Evolutionary conservation across 1,140 invertebrate species (phyloP).

Genomic region (Cecropterus lyciades): DNA sequence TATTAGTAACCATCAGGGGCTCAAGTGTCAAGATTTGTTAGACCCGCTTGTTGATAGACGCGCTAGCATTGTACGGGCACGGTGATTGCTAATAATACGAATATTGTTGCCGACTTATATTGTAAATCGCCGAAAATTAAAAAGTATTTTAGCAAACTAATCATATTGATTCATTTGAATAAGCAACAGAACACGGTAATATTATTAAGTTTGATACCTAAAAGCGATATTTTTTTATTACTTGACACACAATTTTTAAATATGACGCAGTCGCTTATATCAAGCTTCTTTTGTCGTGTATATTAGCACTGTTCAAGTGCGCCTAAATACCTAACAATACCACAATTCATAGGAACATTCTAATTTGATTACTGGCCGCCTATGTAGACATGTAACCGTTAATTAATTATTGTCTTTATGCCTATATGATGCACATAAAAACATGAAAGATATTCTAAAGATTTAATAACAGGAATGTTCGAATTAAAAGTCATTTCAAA

Average conservation of each 20-base stretch:
- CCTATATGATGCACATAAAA: constrained; percentile 27
- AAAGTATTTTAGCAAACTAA: constrained; percentile 41
- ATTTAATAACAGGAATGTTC: constrained; percentile 50
- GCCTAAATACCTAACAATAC: constrained; percentile 29
- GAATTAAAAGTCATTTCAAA: constrained; percentile 69
- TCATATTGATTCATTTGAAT: constrained; percentile 32
- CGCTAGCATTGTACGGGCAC: constrained; percentile 52
- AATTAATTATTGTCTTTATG: constrained; percentile 46
- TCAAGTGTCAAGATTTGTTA: constrained; percentile 74
- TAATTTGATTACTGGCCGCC: constrained; percentile 39
- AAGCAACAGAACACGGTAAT: constrained; percentile 28
- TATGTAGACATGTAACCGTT: constrained; percentile 30
- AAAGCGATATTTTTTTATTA: not conserved
- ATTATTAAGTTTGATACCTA: constrained; percentile 6
- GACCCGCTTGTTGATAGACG: constrained; percentile 55
- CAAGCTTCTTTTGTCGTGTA: constrained; percentile 5
- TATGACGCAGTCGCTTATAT: not conserved
- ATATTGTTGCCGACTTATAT: constrained; percentile 59
- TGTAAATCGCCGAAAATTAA: constrained; percentile 46
- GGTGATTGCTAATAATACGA: constrained; percentile 72
- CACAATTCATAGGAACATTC: constrained; percentile 33
- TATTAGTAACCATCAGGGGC: constrained; percentile 56
- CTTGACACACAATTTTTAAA: constrained; percentile 4
- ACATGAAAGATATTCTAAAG: constrained; percentile 38
- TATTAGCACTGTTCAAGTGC: constrained; percentile 28